These are phyloP conservation scores for Pangasius larnaudii DNA, from an alignment of 2,797 vertebrate genomes.

Conservation along the genomic window DNA sequence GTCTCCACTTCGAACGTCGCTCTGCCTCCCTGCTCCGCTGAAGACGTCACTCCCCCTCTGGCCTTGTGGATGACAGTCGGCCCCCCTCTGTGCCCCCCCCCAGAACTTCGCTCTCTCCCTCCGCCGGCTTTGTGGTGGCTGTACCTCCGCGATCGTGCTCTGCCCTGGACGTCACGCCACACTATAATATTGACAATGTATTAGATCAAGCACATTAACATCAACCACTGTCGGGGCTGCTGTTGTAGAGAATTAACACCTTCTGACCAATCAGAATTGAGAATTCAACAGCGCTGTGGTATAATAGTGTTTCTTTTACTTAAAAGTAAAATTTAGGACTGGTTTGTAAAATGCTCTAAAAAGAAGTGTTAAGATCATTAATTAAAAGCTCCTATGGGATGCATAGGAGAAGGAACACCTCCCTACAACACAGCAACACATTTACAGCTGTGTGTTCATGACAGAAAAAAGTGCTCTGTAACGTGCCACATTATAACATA, in stretches of 20 bases:
- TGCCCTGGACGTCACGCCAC: too few species aligned
- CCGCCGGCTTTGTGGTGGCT: too few species aligned
- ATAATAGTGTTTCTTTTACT: neutral
- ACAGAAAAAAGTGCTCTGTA: constrained; percentile 2
- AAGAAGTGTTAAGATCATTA: neutral
- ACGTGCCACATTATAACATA: neutral
- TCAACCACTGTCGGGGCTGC: neutral
- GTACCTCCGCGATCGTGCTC: too few species aligned
- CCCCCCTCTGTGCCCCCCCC: too few species aligned
- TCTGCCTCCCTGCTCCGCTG: too few species aligned
- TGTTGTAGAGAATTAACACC: neutral
- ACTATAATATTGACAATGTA: neutral
- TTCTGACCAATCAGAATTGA: neutral
- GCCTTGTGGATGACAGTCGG: too few species aligned
- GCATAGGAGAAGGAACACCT: neutral
- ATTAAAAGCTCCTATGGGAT: constrained; percentile 1
- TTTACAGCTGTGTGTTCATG: constrained; percentile 37
- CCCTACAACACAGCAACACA: neutral
- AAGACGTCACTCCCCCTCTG: too few species aligned
- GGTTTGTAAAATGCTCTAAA: neutral
- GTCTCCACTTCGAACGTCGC: too few species aligned
- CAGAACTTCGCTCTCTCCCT: too few species aligned
- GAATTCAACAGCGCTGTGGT: neutral
- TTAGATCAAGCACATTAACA: neutral
- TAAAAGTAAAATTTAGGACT: neutral